phyloP scores from a whole-genome alignment of 2,797 vertebrate species.

The Alcedo atthis region DNA sequence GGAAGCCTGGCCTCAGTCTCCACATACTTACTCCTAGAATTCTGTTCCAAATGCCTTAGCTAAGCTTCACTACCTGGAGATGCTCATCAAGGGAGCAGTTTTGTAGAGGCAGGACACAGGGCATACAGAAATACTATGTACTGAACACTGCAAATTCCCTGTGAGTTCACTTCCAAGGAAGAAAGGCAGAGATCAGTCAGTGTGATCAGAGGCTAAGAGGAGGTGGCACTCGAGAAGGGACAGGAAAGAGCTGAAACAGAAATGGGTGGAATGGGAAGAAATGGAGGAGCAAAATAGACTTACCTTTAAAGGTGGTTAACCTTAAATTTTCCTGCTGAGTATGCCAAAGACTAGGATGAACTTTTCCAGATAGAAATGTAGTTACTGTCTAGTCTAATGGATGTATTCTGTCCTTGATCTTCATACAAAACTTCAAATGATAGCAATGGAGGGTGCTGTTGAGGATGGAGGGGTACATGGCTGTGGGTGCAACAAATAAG shows the following conservation, averaged over 20 bases:
- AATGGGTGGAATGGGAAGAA: not conserved
- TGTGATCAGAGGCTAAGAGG: not conserved
- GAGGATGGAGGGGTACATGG: not conserved
- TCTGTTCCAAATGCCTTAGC: not conserved
- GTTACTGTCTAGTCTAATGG: not conserved
- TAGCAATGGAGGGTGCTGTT: not conserved
- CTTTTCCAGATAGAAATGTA: not conserved
- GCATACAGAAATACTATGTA: not conserved
- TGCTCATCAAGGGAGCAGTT: not conserved
- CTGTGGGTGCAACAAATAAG: not conserved
- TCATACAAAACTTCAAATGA: not conserved
- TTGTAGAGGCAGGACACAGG: not conserved
- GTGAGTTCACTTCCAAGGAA: not conserved
- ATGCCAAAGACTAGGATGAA: not conserved
- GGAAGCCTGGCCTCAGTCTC: not conserved
- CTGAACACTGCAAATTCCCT: not conserved
- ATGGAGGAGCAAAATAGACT: not conserved
- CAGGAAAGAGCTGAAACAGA: not conserved
- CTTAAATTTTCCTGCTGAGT: not conserved
- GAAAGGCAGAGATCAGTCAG: not conserved
- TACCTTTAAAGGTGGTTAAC: not conserved
- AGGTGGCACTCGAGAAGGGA: not conserved
- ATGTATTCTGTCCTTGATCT: not conserved
- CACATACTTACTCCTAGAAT: not conserved
- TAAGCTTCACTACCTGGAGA: accelerated